Evolutionary conservation across 2,797 vertebrate species (phyloP).

Genomic region (Erpetoichthys calabaricus): DNA sequence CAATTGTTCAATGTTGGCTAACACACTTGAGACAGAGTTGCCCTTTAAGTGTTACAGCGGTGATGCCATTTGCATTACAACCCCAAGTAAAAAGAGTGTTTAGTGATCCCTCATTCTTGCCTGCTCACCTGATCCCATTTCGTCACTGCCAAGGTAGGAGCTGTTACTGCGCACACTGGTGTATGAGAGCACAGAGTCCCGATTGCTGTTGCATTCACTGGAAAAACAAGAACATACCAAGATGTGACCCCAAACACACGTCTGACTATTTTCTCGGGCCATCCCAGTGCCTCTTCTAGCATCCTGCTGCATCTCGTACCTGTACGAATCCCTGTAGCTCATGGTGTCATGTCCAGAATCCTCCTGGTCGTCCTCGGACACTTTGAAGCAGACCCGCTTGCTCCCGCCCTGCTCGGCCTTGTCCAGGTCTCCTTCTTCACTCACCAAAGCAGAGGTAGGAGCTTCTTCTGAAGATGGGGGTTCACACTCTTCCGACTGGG

Average conservation of each 20-base stretch:
- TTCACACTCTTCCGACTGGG: conserved; percentile 48
- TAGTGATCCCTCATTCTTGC: too few relatives aligned
- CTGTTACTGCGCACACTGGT: conserved; percentile 93
- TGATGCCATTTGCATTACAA: too few relatives aligned
- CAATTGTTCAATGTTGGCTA: too few relatives aligned
- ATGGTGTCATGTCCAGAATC: conserved; percentile 96
- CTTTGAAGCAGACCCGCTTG: conserved; percentile 93
- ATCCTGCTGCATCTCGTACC: conserved; percentile 39
- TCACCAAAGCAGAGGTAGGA: conserved; percentile 49
- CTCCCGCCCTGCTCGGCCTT: conserved; percentile 69
- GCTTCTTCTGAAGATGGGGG: conserved; percentile 53
- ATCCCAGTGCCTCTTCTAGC: conserved; percentile 10
- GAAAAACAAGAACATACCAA: conserved; percentile 11
- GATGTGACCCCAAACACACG: neutral
- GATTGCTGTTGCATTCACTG: conserved; percentile 96
- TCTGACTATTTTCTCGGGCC: conserved; percentile 11
- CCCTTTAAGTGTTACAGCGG: too few relatives aligned
- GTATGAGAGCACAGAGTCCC: conserved; percentile 91
- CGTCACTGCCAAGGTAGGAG: conserved; percentile 92
- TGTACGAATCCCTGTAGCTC: conserved; percentile 97
- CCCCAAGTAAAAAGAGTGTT: too few relatives aligned
- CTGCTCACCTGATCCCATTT: conserved; percentile 91
- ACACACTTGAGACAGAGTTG: too few relatives aligned
- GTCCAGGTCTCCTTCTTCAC: conserved; percentile 72
- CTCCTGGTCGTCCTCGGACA: conserved; percentile 92